Percentiles rank a stretch among this genome's conserved stretches.
Evolutionary conservation across 2,797 vertebrate genomes (phyloP).

Genomic region (Odontamblyopus rebecca): DNA sequence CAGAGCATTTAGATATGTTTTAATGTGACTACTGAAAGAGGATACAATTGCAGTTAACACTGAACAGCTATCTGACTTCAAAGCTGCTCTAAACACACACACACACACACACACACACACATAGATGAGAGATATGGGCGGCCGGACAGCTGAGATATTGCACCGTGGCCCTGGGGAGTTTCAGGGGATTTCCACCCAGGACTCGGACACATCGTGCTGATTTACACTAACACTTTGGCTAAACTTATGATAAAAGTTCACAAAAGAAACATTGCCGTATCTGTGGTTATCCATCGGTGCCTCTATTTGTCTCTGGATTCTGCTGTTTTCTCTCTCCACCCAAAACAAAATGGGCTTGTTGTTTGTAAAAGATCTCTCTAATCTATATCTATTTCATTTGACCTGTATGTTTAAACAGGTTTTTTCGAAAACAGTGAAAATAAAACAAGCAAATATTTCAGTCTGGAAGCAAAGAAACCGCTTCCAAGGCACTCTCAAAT

Average conservation of each 20-base stretch:
- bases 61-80: conserved; percentile 64
- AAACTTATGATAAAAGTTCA: conserved; percentile 76
- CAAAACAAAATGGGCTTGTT: conserved; percentile 17
- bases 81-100: conserved; percentile 46
- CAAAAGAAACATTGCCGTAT: conserved; percentile 61
- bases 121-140: conserved; percentile 60
- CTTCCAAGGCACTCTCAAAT: neutral
- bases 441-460: neutral
- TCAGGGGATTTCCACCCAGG: conserved; percentile 76
- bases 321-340: conserved; percentile 26
- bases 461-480: neutral
- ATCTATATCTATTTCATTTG: neutral
- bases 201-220: conserved; percentile 70
- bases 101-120: conserved; percentile 30
- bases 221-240: conserved; percentile 77
- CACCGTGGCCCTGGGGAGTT: conserved; percentile 69
- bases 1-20: conserved; percentile 39
- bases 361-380: conserved; percentile 1
- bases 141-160: conserved; percentile 71
- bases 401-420: neutral
- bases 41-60: conserved; percentile 54
- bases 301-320: conserved; percentile 47
- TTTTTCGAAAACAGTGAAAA: neutral
- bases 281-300: conserved; percentile 54
- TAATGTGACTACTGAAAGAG: conserved; percentile 53